These are phyloP conservation scores for Papio anubis DNA, from an alignment of 2,113 vertebrate species.

Conservation along the genomic window DNA sequence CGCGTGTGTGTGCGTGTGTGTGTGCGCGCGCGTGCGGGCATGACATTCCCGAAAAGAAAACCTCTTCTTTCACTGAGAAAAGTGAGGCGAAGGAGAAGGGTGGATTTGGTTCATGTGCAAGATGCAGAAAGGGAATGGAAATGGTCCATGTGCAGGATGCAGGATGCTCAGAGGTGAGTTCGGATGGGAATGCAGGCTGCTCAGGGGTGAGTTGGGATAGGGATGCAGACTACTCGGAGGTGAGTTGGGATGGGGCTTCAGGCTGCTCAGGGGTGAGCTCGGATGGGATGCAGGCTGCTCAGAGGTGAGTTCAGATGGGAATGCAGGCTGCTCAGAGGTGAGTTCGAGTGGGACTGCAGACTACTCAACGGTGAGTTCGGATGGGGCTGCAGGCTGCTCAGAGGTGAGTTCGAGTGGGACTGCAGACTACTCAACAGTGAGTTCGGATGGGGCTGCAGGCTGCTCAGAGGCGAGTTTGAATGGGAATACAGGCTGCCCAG, in stretches of 20 bases:
- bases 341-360: too few relatives aligned
- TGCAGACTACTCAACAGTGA: too few relatives aligned
- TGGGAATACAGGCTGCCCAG: too few relatives aligned
- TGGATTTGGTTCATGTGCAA: background rate
- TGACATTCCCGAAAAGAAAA: too few relatives aligned
- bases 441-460: rapidly evolving
- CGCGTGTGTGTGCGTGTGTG: background rate
- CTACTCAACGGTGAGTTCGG: background rate
- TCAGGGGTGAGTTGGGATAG: rapidly evolving
- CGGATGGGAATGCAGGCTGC: too few relatives aligned
- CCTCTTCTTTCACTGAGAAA: background rate
- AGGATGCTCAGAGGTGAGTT: background rate
- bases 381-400: too few relatives aligned
- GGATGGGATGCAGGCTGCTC: too few relatives aligned
- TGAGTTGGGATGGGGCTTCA: rapidly evolving
- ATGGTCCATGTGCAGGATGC: background rate
- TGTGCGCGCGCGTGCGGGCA: background rate
- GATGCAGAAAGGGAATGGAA: background rate
- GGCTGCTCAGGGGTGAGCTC: too few relatives aligned
- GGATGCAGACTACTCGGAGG: rapidly evolving
- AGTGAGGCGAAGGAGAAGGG: background rate
- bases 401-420: too few relatives aligned
- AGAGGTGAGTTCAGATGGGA: rapidly evolving
- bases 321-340: too few relatives aligned
- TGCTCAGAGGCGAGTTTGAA: rapidly evolving